Evolutionary conservation across 2,113 vertebrate genomes (phyloP).

Genomic region (Gulo gulo): DNA sequence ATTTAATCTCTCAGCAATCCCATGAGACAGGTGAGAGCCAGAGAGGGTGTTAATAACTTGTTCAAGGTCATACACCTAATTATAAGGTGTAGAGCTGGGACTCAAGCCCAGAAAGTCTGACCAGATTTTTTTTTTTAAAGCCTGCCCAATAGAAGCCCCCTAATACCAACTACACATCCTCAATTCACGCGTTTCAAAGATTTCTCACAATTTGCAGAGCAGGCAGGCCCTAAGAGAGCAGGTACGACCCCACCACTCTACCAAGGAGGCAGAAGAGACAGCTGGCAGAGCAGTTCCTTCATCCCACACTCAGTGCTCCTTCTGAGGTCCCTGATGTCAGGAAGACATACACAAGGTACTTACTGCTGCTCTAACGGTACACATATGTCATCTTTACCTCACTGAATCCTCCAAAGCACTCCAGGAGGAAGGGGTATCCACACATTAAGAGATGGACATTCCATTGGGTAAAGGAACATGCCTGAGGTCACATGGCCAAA

Average conservation of each 20-base stretch:
- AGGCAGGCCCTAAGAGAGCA: not conserved
- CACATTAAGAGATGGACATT: not conserved
- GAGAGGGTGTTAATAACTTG: not conserved
- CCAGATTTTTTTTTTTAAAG: not conserved
- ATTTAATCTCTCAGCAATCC: not conserved
- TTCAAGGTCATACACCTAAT: not conserved
- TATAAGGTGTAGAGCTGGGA: not conserved
- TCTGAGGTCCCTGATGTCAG: not conserved
- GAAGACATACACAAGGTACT: not conserved
- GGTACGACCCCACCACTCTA: not conserved
- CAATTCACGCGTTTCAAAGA: not conserved
- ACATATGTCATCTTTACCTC: not conserved
- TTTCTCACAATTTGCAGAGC: not conserved
- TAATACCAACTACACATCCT: not conserved
- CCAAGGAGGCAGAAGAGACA: not conserved
- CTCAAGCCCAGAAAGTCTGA: constrained; percentile 4
- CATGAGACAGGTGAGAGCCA: not conserved
- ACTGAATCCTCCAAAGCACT: not conserved
- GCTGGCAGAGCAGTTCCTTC: not conserved
- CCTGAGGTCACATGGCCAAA: not conserved
- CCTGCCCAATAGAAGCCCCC: not conserved
- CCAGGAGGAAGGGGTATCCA: not conserved
- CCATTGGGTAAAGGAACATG: not conserved
- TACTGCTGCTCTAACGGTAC: not conserved
- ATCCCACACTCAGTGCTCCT: not conserved